A percentile compares a stretch with the other conserved stretches of the same genome.
Evolutionary conservation across 2,888 invertebrate species (phyloP).

Genomic region (Cecidostiba fungosa): DNA sequence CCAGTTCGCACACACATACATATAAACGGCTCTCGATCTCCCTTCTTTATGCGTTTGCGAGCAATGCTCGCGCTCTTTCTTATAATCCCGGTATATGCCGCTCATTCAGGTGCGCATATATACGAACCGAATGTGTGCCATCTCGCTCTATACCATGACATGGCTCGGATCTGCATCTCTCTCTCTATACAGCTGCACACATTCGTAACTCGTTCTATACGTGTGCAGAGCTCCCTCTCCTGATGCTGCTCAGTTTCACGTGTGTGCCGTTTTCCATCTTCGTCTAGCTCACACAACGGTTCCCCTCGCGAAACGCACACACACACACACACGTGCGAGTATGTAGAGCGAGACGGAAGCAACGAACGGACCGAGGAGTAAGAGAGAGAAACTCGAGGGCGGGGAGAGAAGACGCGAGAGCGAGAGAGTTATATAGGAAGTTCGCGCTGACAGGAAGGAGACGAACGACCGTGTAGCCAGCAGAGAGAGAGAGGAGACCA

Average conservation of each 20-base stretch:
- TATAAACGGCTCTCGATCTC: slow-evolving; percentile 29
- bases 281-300: slow-evolving; percentile 10
- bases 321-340: neutral
- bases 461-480: slow-evolving; percentile 55
- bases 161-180: neutral
- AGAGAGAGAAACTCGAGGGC: slow-evolving; percentile 61
- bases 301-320: neutral
- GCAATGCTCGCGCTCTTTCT: slow-evolving; percentile 57
- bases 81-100: neutral
- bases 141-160: neutral
- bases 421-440: slow-evolving; percentile 59
- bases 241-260: slow-evolving; percentile 34
- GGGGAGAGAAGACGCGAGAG: slow-evolving; percentile 68
- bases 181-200: neutral
- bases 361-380: neutral
- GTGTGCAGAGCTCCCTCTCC: slow-evolving; percentile 44
- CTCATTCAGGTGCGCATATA: neutral
- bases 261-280: slow-evolving; percentile 45
- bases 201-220: too few species aligned
- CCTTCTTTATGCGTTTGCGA: slow-evolving; percentile 59
- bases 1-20: slow-evolving; percentile 43
- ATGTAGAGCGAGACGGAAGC: slow-evolving; percentile 13
- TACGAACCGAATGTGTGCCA: neutral
- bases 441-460: slow-evolving; percentile 61
- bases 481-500: slow-evolving; percentile 57